Evolutionary conservation across 2,113 vertebrate species (phyloP).

Genomic region (Poeciliopsis retropinna): DNA sequence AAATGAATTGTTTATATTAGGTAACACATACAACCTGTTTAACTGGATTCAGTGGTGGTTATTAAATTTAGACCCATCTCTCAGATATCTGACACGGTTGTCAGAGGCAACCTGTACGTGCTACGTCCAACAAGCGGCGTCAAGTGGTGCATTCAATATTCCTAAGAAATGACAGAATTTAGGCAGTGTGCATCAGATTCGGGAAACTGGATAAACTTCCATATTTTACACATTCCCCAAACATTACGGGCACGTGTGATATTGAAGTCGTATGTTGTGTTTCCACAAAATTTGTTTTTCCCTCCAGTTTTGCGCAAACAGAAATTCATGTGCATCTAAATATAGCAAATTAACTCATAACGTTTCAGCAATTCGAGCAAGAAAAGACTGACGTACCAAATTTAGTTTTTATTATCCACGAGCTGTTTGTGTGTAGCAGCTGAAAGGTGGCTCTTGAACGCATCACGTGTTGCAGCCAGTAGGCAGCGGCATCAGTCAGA

Average conservation of each 20-base stretch:
- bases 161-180: not conserved
- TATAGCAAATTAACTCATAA: not conserved
- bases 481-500: constrained; percentile 47
- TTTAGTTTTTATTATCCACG: not conserved
- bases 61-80: not conserved
- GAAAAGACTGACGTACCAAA: too few species aligned
- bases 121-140: constrained; percentile 68
- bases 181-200: not conserved
- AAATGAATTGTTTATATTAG: not conserved
- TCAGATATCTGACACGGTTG: constrained; percentile 43
- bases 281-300: not conserved
- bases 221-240: not conserved
- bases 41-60: not conserved
- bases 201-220: not conserved
- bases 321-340: not conserved
- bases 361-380: not conserved
- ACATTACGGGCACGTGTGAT: not conserved
- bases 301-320: not conserved
- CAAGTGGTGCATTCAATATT: constrained; percentile 39
- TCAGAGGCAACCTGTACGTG: constrained; percentile 65
- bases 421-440: not conserved
- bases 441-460: constrained; percentile 32
- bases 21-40: not conserved
- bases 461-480: constrained; percentile 38
- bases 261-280: not conserved